A percentile compares a stretch with the other conserved stretches of the same genome.
Evolutionary conservation across 2,113 vertebrate species (phyloP).

Genomic region (Pimephales promelas): DNA sequence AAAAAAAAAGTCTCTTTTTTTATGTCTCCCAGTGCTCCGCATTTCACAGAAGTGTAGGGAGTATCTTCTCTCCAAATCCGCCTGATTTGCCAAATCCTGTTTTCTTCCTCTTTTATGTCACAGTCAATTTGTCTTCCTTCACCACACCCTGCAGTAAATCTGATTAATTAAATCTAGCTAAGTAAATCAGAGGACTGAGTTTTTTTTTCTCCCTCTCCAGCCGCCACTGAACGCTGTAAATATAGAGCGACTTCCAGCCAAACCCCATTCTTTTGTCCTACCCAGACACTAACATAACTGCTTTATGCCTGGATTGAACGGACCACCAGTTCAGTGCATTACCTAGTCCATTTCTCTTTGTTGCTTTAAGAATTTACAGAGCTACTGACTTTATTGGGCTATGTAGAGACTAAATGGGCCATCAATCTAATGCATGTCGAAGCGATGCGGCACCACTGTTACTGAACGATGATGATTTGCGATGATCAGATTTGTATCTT

Average conservation of each 20-base stretch:
- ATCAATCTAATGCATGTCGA: not conserved
- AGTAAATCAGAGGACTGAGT: conserved; percentile 51
- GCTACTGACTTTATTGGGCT: conserved; percentile 19
- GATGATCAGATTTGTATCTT: not conserved
- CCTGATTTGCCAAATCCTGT: conserved; percentile 18
- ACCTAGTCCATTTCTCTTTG: conserved; percentile 30
- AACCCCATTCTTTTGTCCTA: conserved; percentile 16
- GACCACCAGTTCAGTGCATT: conserved; percentile 34
- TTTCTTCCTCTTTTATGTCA: conserved; percentile 32
- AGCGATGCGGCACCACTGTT: not conserved
- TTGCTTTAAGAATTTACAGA: conserved; percentile 35
- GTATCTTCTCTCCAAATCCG: conserved; percentile 3
- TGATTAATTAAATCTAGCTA: conserved; percentile 55
- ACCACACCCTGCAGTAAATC: conserved; percentile 52
- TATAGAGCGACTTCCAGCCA: conserved; percentile 13
- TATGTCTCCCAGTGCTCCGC: conserved; percentile 7
- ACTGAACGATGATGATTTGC: not conserved
- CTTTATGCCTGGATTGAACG: conserved; percentile 24
- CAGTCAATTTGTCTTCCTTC: conserved; percentile 42
- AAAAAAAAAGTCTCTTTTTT: not conserved
- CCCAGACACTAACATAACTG: not conserved
- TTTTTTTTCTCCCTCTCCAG: not conserved
- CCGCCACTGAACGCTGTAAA: conserved; percentile 41
- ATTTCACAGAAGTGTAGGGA: not conserved
- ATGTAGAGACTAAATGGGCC: not conserved